phyloP scores from a whole-genome alignment of 2,888 invertebrate species.

The Sinotaia quadrata region DNA sequence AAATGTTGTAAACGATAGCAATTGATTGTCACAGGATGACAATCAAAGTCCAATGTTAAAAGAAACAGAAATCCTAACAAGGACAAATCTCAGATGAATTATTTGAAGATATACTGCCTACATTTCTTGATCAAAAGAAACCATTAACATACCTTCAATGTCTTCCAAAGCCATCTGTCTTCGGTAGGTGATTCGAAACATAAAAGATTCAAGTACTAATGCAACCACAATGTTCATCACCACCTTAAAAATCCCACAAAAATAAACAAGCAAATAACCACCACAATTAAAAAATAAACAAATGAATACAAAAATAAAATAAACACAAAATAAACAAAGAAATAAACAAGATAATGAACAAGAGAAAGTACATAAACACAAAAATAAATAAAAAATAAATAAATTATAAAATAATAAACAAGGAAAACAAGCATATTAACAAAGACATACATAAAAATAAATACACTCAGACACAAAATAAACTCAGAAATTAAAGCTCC shows the following conservation, averaged over 20 bases:
- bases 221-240: constrained; percentile 92
- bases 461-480: no score
- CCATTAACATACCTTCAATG: constrained; percentile 67
- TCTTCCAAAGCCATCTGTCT: constrained; percentile 79
- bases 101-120: no score
- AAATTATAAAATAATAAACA: no score
- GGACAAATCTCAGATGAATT: constrained; percentile 1
- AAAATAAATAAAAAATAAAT: neutral
- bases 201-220: constrained; percentile 88
- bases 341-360: neutral
- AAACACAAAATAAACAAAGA: neutral
- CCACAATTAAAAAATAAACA: constrained; percentile 11
- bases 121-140: no score
- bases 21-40: neutral
- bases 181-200: constrained; percentile 90
- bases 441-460: no score
- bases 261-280: neutral
- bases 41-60: neutral
- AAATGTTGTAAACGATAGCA: neutral
- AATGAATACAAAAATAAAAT: neutral
- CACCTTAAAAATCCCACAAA: constrained; percentile 60
- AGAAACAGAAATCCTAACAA: neutral
- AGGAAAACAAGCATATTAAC: no score
- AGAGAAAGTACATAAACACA: no score
- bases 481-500: no score